A percentile compares a stretch with the other conserved stretches of the same genome.
These are phyloP conservation scores for Pseudopodoces humilis DNA, from an alignment of 2,113 vertebrate genomes.

Conservation along the genomic window DNA sequence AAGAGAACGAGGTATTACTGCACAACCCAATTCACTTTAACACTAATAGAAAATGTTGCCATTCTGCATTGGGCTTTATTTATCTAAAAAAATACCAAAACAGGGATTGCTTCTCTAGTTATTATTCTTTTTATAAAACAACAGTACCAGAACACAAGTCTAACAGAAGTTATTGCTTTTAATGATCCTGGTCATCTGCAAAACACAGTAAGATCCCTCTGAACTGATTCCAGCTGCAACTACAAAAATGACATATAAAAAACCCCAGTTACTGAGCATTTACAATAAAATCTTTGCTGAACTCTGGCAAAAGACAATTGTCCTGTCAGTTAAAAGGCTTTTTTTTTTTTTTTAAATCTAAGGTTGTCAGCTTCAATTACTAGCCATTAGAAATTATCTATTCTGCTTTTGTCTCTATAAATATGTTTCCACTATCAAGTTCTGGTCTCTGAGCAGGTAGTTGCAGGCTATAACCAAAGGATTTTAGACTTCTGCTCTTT, in stretches of 20 bases:
- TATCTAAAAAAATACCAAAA: neutral
- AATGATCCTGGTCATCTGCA: neutral
- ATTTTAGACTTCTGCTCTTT: neutral
- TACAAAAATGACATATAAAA: neutral
- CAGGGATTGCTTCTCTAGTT: neutral
- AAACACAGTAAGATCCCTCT: neutral
- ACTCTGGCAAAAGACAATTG: neutral
- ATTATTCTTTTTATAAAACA: neutral
- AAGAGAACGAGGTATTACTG: neutral
- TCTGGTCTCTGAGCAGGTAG: neutral
- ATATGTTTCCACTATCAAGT: neutral
- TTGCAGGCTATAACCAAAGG: neutral
- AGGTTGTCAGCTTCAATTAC: neutral
- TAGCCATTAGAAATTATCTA: neutral
- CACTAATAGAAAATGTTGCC: neutral
- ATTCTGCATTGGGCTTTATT: neutral
- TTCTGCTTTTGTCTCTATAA: neutral
- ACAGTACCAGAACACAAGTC: neutral
- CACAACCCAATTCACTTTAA: neutral
- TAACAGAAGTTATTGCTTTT: neutral
- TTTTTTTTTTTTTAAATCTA: neutral
- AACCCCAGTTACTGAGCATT: neutral
- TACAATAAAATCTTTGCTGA: neutral
- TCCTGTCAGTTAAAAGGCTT: neutral
- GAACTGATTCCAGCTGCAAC: neutral